phyloP scores from a whole-genome alignment of 2,888 invertebrate genomes.

The Andrena hattorfiana region DNA sequence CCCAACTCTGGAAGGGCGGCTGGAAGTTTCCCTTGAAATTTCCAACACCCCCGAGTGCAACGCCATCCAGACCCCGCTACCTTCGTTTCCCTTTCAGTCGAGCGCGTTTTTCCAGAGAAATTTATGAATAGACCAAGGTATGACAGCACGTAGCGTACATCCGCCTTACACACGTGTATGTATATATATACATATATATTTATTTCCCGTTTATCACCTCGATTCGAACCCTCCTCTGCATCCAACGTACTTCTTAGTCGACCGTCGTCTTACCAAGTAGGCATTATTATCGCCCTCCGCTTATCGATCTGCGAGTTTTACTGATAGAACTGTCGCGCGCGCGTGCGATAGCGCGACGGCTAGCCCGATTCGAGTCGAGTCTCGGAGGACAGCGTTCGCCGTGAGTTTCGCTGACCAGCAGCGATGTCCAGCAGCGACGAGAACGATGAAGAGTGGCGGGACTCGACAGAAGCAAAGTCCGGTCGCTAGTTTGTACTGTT shows the following conservation, averaged over 20 bases:
- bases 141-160: not conserved
- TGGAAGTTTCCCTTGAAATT: no score
- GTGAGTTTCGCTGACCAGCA: not conserved
- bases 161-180: conserved; percentile 4
- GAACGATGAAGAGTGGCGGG: not conserved
- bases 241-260: conserved; percentile 68
- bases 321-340: conserved; percentile 39
- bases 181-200: conserved; percentile 12
- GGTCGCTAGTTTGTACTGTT: not conserved
- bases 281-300: conserved; percentile 52
- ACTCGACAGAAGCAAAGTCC: not conserved
- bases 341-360: conserved; percentile 30
- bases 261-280: conserved; percentile 73
- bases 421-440: not conserved
- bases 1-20: no score
- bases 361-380: not conserved
- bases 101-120: not conserved
- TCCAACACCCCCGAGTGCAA: no score
- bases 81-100: no score
- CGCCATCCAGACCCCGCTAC: no score
- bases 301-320: conserved; percentile 51
- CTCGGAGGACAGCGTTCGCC: not conserved
- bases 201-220: conserved; percentile 35
- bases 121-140: no score
- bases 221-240: conserved; percentile 39